Conservation (phyloP, 1,140 invertebrate species). For the Drosophila setifemur region DNA sequence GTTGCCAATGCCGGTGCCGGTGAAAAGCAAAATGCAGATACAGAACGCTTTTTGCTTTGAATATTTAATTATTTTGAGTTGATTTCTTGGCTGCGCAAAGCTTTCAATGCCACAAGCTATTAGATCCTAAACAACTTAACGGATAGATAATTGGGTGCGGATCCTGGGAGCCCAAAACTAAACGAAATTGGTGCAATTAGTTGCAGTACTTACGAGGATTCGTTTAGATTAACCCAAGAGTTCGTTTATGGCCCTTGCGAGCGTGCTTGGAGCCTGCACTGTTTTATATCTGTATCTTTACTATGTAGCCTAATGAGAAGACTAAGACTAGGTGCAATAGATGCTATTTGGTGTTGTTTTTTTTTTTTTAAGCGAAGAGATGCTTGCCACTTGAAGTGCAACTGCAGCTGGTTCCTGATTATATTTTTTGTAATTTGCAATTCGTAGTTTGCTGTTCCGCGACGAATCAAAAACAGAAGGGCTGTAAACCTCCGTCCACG, state of each 20-base stretch:
- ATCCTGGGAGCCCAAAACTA: no score
- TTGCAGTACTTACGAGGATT: not conserved
- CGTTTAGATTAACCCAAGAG: slow-evolving; percentile 13
- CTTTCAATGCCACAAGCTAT: slow-evolving; percentile 48
- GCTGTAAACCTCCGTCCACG: slow-evolving; percentile 65
- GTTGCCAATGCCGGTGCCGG: slow-evolving; percentile 1
- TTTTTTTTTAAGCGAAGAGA: slow-evolving; percentile 6
- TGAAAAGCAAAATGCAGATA: slow-evolving; percentile 19
- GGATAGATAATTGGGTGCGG: slow-evolving; percentile 33
- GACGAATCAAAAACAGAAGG: slow-evolving; percentile 18
- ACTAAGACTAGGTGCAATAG: slow-evolving; percentile 50
- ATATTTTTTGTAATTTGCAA: no score
- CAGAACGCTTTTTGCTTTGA: slow-evolving; percentile 76
- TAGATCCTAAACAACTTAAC: slow-evolving; percentile 36
- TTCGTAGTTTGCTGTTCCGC: no score
- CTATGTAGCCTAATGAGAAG: slow-evolving; percentile 51
- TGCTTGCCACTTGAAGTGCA: slow-evolving; percentile 39
- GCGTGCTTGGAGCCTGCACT: slow-evolving; percentile 22
- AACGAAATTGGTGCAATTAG: no score
- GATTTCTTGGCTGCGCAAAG: slow-evolving; percentile 54
- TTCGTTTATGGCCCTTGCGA: slow-evolving; percentile 3
- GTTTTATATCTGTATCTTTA: slow-evolving; percentile 22
- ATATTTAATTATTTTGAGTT: slow-evolving; percentile 48
- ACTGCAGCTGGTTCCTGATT: slow-evolving; percentile 36
- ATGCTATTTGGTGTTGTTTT: slow-evolving; percentile 17